phyloP scores from a whole-genome alignment of 2,797 vertebrate species.

The Acipenser transmontanus region DNA sequence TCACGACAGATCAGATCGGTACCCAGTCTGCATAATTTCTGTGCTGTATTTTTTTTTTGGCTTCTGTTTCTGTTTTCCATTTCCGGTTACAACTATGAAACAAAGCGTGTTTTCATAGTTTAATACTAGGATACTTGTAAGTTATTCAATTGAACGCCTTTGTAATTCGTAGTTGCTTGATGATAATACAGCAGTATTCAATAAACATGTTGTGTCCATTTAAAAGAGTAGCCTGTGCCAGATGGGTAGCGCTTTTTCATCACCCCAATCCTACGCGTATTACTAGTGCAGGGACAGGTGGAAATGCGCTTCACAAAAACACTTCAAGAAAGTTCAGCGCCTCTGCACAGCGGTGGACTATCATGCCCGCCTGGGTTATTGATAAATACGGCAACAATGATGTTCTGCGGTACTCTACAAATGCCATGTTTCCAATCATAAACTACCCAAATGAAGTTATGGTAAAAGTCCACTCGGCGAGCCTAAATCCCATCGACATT shows the following conservation, averaged over 20 bases:
- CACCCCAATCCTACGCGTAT: not conserved
- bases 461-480: slow-evolving; percentile 80
- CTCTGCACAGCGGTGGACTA: slow-evolving; percentile 34
- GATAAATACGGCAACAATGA: slow-evolving; percentile 82
- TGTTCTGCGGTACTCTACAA: slow-evolving; percentile 72
- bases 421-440: slow-evolving; percentile 74
- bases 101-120: no score
- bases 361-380: slow-evolving; percentile 92
- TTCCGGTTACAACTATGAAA: no score
- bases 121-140: no score
- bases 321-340: slow-evolving; percentile 44
- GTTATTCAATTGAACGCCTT: no score
- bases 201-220: slow-evolving; percentile 31
- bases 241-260: slow-evolving; percentile 25
- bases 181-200: not conserved
- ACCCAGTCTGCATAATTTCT: no score
- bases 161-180: not conserved
- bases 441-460: slow-evolving; percentile 87
- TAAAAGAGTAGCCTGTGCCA: slow-evolving; percentile 16
- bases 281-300: slow-evolving; percentile 1
- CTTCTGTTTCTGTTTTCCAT: no score
- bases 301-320: slow-evolving; percentile 8
- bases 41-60: no score
- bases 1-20: no score
- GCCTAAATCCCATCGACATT: slow-evolving; percentile 86